These are phyloP conservation scores for Sarcophaga variegata DNA, from an alignment of 2,888 invertebrate species.

Conservation along the genomic window DNA sequence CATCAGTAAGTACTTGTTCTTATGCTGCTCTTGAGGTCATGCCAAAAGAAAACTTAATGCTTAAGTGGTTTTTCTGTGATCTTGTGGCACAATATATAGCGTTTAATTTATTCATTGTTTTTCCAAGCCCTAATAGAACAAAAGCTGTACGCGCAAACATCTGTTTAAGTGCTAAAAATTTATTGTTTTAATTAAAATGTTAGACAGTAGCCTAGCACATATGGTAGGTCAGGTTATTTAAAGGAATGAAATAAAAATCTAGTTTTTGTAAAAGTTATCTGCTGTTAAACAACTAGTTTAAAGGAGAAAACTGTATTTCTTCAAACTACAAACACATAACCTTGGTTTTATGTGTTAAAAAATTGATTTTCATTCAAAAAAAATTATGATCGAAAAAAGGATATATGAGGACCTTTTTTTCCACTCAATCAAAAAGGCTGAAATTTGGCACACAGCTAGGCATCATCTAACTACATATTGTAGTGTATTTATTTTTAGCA, in stretches of 20 bases:
- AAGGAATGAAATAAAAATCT: neutral
- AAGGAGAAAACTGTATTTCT: neutral
- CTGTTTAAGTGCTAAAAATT: conserved; percentile 27
- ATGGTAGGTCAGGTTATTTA: conserved; percentile 35
- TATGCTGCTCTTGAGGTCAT: neutral
- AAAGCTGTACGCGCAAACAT: conserved; percentile 16
- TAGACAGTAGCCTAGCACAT: conserved; percentile 14
- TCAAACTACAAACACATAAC: too few relatives aligned
- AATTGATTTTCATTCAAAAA: too few relatives aligned
- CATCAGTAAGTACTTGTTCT: neutral
- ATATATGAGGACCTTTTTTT: too few relatives aligned
- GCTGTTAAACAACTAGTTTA: neutral
- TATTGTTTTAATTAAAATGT: conserved; percentile 1
- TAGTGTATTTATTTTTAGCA: too few relatives aligned
- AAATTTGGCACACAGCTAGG: too few relatives aligned
- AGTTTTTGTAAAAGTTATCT: neutral
- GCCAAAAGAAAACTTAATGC: conserved; percentile 48
- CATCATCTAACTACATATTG: too few relatives aligned
- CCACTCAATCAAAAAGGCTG: too few relatives aligned
- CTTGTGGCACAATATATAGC: conserved; percentile 49
- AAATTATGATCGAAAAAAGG: too few relatives aligned
- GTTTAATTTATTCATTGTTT: conserved; percentile 70
- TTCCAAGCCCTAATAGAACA: neutral
- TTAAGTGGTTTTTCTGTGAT: conserved; percentile 54
- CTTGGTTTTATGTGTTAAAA: too few relatives aligned